phyloP scores from a whole-genome alignment of 2,797 vertebrate species.

The Dryobates pubescens region DNA sequence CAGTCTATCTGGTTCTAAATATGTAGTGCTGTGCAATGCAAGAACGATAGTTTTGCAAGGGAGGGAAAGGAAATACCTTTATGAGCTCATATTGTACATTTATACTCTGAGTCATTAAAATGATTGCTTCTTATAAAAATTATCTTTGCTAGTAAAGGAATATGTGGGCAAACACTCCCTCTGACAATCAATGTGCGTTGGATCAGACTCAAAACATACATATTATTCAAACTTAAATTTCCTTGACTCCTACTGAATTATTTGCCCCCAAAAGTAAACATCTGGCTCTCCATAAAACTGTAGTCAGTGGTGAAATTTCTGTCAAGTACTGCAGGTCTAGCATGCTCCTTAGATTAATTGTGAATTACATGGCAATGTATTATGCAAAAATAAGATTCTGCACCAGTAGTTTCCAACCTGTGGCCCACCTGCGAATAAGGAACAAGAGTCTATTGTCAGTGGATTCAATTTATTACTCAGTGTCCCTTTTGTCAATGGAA shows the following conservation, averaged over 20 bases:
- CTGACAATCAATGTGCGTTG: slow-evolving; percentile 53
- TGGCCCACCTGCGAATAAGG: background rate
- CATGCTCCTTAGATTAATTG: background rate
- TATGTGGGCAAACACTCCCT: slow-evolving; percentile 1
- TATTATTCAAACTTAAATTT: slow-evolving; percentile 19
- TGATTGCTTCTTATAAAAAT: slow-evolving; percentile 27
- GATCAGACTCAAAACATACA: slow-evolving; percentile 38
- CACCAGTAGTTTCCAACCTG: background rate
- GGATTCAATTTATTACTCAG: background rate
- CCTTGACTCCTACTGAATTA: slow-evolving; percentile 15
- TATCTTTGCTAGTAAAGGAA: slow-evolving; percentile 37
- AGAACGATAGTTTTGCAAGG: background rate
- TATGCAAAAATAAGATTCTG: background rate
- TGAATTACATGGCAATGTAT: background rate
- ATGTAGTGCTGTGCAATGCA: background rate
- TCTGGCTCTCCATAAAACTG: slow-evolving; percentile 22
- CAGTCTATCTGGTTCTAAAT: background rate
- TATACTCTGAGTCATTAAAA: slow-evolving; percentile 43
- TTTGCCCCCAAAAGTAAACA: slow-evolving; percentile 43
- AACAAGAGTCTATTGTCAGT: background rate
- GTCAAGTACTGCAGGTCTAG: background rate
- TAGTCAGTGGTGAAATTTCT: background rate
- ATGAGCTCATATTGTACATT: slow-evolving; percentile 49
- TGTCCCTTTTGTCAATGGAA: background rate
- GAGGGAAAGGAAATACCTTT: slow-evolving; percentile 43